These are phyloP conservation scores for Colostygia pectinataria DNA, from an alignment of 2,888 invertebrate genomes.

Conservation along the genomic window DNA sequence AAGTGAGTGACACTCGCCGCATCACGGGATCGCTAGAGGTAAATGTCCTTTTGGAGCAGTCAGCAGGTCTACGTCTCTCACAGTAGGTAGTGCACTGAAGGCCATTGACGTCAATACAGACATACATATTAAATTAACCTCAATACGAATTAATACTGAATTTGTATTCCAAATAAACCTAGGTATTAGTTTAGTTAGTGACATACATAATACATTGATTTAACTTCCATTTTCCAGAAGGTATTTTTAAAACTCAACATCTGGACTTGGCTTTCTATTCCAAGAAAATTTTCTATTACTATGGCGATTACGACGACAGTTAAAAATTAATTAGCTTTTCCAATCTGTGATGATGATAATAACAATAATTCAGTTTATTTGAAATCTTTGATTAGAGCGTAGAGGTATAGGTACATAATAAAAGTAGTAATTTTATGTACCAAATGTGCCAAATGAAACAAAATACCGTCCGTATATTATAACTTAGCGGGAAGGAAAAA, in stretches of 20 bases:
- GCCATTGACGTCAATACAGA: conserved; percentile 50
- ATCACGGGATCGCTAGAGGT: conserved; percentile 28
- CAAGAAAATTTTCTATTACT: no score
- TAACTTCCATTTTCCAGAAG: conserved; percentile 6
- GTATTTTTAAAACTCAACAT: not conserved
- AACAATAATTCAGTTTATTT: no score
- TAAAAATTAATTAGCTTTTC: no score
- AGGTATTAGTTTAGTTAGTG: conserved; percentile 7
- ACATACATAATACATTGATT: conserved; percentile 7
- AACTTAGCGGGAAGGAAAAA: no score
- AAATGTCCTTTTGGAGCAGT: conserved; percentile 40
- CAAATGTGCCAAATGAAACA: no score
- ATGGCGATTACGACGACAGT: no score
- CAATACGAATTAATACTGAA: conserved; percentile 44
- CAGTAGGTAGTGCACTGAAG: conserved; percentile 12
- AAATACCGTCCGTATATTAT: no score
- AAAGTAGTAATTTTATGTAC: no score
- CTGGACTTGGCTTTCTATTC: no score
- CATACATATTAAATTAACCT: conserved; percentile 43
- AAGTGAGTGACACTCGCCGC: conserved; percentile 8
- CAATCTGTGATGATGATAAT: no score
- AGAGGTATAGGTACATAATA: no score
- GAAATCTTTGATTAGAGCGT: no score
- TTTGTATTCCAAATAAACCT: conserved; percentile 32
- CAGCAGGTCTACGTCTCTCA: not conserved